Evolutionary conservation across 2,113 vertebrate species (phyloP).

Genomic region (Oxyruncus cristatus): DNA sequence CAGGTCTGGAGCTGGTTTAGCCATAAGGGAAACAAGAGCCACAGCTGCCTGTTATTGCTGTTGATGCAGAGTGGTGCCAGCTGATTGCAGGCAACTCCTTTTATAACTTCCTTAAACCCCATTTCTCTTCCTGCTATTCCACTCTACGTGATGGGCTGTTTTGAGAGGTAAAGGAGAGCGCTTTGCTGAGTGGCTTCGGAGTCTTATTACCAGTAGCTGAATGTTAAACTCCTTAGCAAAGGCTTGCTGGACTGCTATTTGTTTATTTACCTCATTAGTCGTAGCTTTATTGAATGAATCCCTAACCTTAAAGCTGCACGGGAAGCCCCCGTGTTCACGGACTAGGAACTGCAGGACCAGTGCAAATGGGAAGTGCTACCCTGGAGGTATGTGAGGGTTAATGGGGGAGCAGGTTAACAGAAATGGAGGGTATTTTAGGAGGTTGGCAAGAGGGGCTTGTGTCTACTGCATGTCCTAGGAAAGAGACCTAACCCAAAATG

Average conservation of each 20-base stretch:
- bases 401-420: neutral
- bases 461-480: neutral
- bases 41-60: neutral
- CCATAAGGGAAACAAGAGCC: neutral
- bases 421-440: neutral
- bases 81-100: neutral
- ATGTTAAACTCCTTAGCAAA: neutral
- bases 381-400: neutral
- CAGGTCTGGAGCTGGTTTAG: neutral
- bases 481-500: neutral
- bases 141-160: rapidly evolving
- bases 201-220: neutral
- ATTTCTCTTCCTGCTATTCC: neutral
- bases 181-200: neutral
- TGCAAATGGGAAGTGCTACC: neutral
- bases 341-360: neutral
- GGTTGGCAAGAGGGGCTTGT: neutral
- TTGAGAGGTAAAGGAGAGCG: neutral
- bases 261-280: neutral
- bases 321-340: neutral
- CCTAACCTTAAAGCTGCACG: neutral
- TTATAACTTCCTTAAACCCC: neutral
- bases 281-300: neutral
- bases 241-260: neutral
- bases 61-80: neutral